Evolutionary conservation across 1,140 invertebrate species (phyloP).

Genomic region (Drosophila baimaii): DNA sequence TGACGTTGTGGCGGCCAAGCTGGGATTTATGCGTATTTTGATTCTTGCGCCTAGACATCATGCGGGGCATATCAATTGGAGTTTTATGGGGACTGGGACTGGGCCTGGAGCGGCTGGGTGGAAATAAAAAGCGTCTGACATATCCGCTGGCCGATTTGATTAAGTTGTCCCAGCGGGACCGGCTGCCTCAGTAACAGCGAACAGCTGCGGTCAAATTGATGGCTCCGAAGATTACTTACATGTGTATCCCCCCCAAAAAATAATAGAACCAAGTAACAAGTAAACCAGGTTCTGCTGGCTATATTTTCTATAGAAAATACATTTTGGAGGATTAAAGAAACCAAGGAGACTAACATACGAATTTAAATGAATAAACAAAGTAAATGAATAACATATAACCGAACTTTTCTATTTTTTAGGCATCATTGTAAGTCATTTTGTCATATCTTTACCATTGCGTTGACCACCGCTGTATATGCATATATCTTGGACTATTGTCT

Average conservation of each 20-base stretch:
- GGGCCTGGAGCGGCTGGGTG: constrained; percentile 27
- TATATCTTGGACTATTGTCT: neutral
- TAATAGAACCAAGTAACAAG: neutral
- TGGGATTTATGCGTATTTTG: constrained; percentile 75
- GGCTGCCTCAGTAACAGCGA: constrained; percentile 26
- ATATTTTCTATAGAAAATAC: no score
- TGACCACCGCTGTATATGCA: constrained; percentile 25
- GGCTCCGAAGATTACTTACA: neutral
- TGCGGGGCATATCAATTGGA: constrained; percentile 73
- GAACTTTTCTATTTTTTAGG: no score
- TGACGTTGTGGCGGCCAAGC: constrained; percentile 33
- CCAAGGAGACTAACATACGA: no score
- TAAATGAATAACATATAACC: no score
- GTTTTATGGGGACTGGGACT: constrained; percentile 30
- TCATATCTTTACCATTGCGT: no score
- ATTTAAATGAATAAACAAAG: no score
- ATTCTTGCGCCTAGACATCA: constrained; percentile 72
- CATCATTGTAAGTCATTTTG: no score
- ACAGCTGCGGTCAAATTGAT: neutral
- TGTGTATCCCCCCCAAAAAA: no score
- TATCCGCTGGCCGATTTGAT: constrained; percentile 71
- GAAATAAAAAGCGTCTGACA: constrained; percentile 67
- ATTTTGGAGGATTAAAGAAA: no score
- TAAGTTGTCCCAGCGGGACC: constrained; percentile 64
- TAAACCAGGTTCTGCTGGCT: no score